Percentiles rank a stretch among this genome's conserved stretches.
Evolutionary conservation across 2,888 invertebrate species (phyloP).

Genomic region (Hyposoter dolosus): DNA sequence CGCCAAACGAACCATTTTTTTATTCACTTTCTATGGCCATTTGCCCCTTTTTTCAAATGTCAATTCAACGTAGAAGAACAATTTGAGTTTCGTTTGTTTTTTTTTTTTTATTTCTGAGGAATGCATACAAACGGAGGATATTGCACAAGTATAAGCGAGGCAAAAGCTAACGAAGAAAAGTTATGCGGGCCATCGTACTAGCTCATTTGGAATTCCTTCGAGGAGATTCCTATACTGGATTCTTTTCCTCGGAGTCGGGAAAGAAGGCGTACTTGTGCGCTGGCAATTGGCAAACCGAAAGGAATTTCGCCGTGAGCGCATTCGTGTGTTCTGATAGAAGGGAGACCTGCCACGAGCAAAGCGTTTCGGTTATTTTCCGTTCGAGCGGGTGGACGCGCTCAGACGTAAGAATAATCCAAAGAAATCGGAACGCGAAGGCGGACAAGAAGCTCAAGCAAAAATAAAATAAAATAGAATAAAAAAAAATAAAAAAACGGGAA

Average conservation of each 20-base stretch:
- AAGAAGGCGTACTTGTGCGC: conserved; percentile 25
- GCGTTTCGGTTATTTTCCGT: conserved; percentile 84
- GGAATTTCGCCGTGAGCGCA: conserved; percentile 67
- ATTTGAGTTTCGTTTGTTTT: not conserved
- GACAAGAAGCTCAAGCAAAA: conserved; percentile 60
- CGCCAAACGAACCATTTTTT: not conserved
- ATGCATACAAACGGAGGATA: conserved; percentile 26
- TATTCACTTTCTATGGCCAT: not conserved
- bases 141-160: conserved; percentile 25
- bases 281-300: conserved; percentile 64
- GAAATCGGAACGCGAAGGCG: conserved; percentile 66
- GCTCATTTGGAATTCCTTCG: conserved; percentile 55
- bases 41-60: not conserved
- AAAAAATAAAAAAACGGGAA: not conserved
- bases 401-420: conserved; percentile 80
- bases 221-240: conserved; percentile 51
- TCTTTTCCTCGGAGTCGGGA: conserved; percentile 29
- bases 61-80: not conserved
- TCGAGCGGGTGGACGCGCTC: conserved; percentile 81
- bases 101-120: conserved; percentile 3
- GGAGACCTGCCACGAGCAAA: conserved; percentile 83
- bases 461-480: conserved; percentile 76
- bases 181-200: conserved; percentile 31
- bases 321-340: conserved; percentile 73
- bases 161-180: conserved; percentile 32